These are phyloP conservation scores for Piliocolobus tephrosceles DNA, from an alignment of 2,113 vertebrate species.

Conservation along the genomic window DNA sequence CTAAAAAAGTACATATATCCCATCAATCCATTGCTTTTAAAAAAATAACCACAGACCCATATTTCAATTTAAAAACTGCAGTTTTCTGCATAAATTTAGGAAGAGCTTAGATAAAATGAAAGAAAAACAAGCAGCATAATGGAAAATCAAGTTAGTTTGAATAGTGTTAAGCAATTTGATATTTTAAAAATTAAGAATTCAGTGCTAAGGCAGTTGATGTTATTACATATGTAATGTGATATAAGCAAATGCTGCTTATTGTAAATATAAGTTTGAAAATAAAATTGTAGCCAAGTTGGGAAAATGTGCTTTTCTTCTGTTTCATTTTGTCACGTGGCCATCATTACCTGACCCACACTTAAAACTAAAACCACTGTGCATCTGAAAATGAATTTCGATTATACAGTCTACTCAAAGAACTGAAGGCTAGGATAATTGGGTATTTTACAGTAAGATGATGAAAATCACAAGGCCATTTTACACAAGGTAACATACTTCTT, in stretches of 20 bases:
- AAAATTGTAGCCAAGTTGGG: slow-evolving; percentile 20
- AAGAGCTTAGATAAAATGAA: slow-evolving; percentile 77
- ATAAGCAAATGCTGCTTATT: slow-evolving; percentile 16
- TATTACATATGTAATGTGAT: not conserved
- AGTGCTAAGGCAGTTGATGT: not conserved
- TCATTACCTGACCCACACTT: slow-evolving; percentile 23
- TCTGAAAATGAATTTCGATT: slow-evolving; percentile 53
- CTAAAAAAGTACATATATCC: slow-evolving; percentile 78
- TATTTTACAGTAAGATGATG: slow-evolving; percentile 29
- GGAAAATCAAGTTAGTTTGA: slow-evolving; percentile 87
- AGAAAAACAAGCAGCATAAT: slow-evolving; percentile 84
- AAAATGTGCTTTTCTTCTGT: slow-evolving; percentile 32
- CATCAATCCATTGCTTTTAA: slow-evolving; percentile 88
- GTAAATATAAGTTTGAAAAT: slow-evolving; percentile 31
- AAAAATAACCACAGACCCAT: slow-evolving; percentile 72
- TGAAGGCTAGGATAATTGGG: not conserved
- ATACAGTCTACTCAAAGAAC: not conserved
- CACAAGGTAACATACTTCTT: slow-evolving; percentile 1
- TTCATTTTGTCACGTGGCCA: slow-evolving; percentile 50
- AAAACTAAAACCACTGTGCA: slow-evolving; percentile 42
- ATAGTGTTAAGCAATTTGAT: slow-evolving; percentile 56
- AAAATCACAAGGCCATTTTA: slow-evolving; percentile 49
- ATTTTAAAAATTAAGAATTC: slow-evolving; percentile 37
- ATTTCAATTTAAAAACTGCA: slow-evolving; percentile 81
- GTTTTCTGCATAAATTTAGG: slow-evolving; percentile 78